Conservation (phyloP, 92 coral and sea anemone species). For the Nematostella vectensis region DNA sequence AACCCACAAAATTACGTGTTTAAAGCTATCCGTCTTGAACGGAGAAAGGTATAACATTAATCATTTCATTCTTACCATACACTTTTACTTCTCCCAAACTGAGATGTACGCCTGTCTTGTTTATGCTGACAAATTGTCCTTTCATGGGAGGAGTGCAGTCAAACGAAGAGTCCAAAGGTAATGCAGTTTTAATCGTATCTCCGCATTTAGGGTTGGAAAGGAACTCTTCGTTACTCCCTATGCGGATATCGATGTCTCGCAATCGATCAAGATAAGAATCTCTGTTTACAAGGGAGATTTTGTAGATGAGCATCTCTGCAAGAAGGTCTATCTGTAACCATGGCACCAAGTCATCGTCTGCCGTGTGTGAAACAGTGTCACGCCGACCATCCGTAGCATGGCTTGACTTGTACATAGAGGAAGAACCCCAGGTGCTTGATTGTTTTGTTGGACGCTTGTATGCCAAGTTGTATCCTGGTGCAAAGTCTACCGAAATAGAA, state of each 20-base stretch:
- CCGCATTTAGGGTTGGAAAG: constrained; percentile 2
- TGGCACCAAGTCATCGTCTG: not conserved
- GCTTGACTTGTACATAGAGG: too few species aligned
- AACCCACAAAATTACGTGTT: too few species aligned
- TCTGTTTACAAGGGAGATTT: constrained; percentile 4
- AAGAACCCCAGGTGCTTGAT: too few species aligned
- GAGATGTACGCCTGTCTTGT: not conserved
- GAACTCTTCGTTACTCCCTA: not conserved
- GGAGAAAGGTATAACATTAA: too few species aligned
- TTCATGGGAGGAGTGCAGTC: not conserved
- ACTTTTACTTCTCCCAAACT: not conserved
- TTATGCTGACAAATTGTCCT: not conserved
- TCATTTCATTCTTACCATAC: constrained; percentile 6
- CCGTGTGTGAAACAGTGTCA: not conserved
- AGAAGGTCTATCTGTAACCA: constrained; percentile 21
- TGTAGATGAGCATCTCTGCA: constrained; percentile 3
- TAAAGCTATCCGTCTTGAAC: too few species aligned
- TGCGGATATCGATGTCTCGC: constrained; percentile 2
- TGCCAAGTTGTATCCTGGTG: not conserved
- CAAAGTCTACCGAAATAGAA: too few species aligned
- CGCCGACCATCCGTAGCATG: not conserved
- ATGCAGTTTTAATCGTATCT: not conserved
- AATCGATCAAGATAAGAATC: not conserved
- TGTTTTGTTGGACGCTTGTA: not conserved
- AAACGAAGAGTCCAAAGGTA: not conserved